phyloP scores from a whole-genome alignment of 2,797 vertebrate species.

The Saguinus oedipus region DNA sequence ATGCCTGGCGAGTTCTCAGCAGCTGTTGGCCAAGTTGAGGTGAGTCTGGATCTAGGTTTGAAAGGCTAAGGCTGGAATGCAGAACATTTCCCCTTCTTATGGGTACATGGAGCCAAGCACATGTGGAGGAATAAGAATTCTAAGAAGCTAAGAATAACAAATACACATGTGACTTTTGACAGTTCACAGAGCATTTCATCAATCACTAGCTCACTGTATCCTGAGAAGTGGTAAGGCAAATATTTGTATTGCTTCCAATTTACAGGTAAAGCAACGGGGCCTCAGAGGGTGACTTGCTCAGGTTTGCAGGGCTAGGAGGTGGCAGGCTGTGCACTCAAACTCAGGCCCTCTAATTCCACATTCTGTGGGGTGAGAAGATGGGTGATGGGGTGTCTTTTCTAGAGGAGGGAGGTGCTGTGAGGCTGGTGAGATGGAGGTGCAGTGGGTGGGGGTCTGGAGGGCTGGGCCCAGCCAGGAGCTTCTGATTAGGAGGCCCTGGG shows the following conservation, averaged over 20 bases:
- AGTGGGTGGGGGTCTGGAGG: not conserved
- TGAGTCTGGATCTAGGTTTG: not conserved
- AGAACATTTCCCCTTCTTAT: not conserved
- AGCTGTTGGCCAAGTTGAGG: not conserved
- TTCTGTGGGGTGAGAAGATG: not conserved
- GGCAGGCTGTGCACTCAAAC: not conserved
- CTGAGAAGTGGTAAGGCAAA: not conserved
- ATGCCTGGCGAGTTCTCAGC: not conserved
- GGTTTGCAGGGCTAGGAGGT: not conserved
- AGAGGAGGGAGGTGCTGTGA: not conserved
- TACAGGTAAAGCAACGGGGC: not conserved
- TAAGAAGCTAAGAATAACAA: too few relatives aligned
- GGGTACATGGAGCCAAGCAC: not conserved
- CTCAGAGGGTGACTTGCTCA: not conserved
- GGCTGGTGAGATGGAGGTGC: not conserved
- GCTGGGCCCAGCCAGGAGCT: not conserved
- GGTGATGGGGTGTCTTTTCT: not conserved
- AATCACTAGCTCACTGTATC: not conserved
- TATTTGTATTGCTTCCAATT: not conserved
- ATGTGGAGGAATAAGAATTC: not conserved
- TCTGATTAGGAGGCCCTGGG: slow-evolving; percentile 40
- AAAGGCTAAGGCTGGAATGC: not conserved
- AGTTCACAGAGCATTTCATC: not conserved
- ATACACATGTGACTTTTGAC: not conserved
- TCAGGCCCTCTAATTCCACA: not conserved